A percentile compares a stretch with the other conserved stretches of the same genome.
Conservation (phyloP, 2,888 invertebrate genomes). For the Lasioglossum lativentre region DNA sequence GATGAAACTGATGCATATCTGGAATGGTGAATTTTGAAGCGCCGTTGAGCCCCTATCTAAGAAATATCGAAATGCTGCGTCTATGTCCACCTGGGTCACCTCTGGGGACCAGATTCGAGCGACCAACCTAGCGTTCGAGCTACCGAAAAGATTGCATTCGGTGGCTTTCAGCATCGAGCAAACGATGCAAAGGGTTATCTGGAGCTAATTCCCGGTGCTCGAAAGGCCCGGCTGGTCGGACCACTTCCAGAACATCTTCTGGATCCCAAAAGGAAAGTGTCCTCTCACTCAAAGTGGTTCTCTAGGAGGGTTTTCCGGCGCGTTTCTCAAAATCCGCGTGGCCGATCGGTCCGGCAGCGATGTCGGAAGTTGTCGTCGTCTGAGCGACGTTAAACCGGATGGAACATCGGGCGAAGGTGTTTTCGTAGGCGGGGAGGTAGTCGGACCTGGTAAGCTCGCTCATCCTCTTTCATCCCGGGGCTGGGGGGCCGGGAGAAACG, state of each 20-base stretch:
- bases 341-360: not conserved
- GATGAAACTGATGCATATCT: too few species aligned
- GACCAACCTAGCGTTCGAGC: not conserved
- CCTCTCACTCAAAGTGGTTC: not conserved
- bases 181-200: not conserved
- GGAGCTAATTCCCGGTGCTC: slow-evolving; percentile 1
- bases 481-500: slow-evolving; percentile 33
- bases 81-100: too few species aligned
- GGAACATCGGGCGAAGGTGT: slow-evolving; percentile 37
- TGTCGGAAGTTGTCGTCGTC: not conserved
- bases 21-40: too few species aligned
- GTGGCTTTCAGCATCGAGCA: not conserved
- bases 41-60: not conserved
- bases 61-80: not conserved
- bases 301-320: not conserved
- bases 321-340: not conserved
- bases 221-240: not conserved
- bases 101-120: too few species aligned
- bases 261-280: not conserved
- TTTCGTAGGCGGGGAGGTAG: slow-evolving; percentile 31
- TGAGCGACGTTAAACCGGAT: slow-evolving; percentile 36
- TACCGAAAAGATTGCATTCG: not conserved
- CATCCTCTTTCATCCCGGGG: slow-evolving; percentile 22
- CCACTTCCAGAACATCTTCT: not conserved
- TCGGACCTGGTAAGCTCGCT: slow-evolving; percentile 35